These are phyloP conservation scores for Melipona bicolor DNA, from an alignment of 2,888 invertebrate species.

Conservation along the genomic window DNA sequence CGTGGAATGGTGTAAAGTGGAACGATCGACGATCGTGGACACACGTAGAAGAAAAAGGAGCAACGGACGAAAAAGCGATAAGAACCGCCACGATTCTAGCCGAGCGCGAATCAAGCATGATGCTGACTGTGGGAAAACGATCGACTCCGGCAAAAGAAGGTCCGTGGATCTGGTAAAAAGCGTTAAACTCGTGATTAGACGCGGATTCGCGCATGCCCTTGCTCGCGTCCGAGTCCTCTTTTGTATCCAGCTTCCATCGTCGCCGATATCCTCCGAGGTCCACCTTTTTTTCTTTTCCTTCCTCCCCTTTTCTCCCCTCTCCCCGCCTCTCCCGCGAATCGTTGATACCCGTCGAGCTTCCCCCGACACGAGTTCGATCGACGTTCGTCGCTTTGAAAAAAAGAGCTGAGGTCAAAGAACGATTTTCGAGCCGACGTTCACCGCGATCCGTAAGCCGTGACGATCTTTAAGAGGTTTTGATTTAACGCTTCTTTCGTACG, in stretches of 20 bases:
- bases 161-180: slow-evolving; percentile 80
- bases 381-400: slow-evolving; percentile 24
- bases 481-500: slow-evolving; percentile 37
- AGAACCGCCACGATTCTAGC: slow-evolving; percentile 57
- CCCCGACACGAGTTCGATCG: slow-evolving; percentile 62
- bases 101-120: slow-evolving; percentile 34
- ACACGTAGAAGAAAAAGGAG: slow-evolving; percentile 37
- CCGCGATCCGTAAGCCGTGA: slow-evolving; percentile 42
- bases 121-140: slow-evolving; percentile 83
- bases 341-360: slow-evolving; percentile 33
- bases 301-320: too few relatives aligned
- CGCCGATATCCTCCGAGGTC: slow-evolving; percentile 39
- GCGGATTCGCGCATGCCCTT: slow-evolving; percentile 81
- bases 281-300: slow-evolving; percentile 14
- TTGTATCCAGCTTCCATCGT: slow-evolving; percentile 52
- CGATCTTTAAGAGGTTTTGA: slow-evolving; percentile 33
- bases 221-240: slow-evolving; percentile 64
- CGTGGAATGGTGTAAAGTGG: slow-evolving; percentile 80
- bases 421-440: slow-evolving; percentile 30
- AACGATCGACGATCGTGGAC: slow-evolving; percentile 76
- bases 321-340: neutral
- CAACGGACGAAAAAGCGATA: slow-evolving; percentile 67
- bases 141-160: slow-evolving; percentile 74
- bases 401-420: slow-evolving; percentile 11
- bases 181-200: slow-evolving; percentile 83